Percentiles rank a stretch among this genome's conserved stretches.
phyloP scores from a whole-genome alignment of 2,888 invertebrate species.

The Ennomos erosarius region DNA sequence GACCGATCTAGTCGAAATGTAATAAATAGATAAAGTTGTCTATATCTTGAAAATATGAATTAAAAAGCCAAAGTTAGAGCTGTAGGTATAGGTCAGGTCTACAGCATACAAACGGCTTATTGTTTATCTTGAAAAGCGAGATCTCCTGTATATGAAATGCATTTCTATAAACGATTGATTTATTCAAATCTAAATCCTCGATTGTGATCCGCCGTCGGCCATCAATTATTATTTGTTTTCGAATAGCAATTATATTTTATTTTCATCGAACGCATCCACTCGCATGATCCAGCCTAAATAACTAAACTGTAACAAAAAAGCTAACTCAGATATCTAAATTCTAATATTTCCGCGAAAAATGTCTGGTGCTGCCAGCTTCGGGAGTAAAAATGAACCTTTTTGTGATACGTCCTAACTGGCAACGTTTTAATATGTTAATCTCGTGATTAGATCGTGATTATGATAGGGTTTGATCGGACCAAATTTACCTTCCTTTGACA shows the following conservation, averaged over 20 bases:
- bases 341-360: conserved; percentile 77
- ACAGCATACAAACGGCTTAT: too few relatives aligned
- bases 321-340: conserved; percentile 38
- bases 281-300: conserved; percentile 64
- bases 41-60: too few relatives aligned
- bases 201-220: conserved; percentile 76
- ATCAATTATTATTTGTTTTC: conserved; percentile 83
- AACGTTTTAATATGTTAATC: conserved; percentile 62
- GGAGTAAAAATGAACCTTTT: conserved; percentile 48
- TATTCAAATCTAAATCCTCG: conserved; percentile 82
- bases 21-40: too few relatives aligned
- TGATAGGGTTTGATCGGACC: conserved; percentile 40
- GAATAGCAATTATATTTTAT: conserved; percentile 84
- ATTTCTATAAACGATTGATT: conserved; percentile 83
- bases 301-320: conserved; percentile 22
- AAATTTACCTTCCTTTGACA: conserved; percentile 23
- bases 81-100: too few relatives aligned
- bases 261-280: conserved; percentile 71
- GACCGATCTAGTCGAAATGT: too few relatives aligned
- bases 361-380: conserved; percentile 60
- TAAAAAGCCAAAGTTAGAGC: too few relatives aligned
- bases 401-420: conserved; percentile 46
- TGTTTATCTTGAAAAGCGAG: conserved; percentile 1
- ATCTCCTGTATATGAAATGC: conserved; percentile 70
- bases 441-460: conserved; percentile 61